Evolutionary conservation across 2,888 invertebrate genomes (phyloP), one percentile per base, ranked within the genome.

Genomic region (Brachyptera risi): DNA sequence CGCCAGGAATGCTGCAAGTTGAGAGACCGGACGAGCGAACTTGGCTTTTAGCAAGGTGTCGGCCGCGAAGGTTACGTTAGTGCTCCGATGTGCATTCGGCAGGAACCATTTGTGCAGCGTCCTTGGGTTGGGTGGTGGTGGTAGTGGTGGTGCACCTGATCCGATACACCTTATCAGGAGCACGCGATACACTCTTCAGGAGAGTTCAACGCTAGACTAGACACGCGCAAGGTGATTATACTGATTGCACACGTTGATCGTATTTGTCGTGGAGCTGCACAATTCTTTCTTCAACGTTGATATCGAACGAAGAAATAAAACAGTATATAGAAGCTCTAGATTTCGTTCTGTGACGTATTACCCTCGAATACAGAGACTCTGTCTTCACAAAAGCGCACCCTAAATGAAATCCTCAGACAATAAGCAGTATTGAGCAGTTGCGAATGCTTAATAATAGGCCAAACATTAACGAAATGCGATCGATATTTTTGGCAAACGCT

Each of bases 11-110:
- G 71, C 70, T 68, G 60, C 64, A 54, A 13, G 37, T 23, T 11
- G 35, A 63, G 65, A 58, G 61, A 40, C 57, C 47, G 31, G 50
- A 63, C 61, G 65, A 59, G 66, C 65, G 66, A 71, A 72, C 71
- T 72, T 74, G 74, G 74, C 74, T 74, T 73, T n/a, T n/a, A n/a
- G 73, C 75, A 76, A 76, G 75, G 76, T 76, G 75, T 73, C 75
- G 73, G 73, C 73, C 73, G 44, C 4, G 47, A 47, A 47, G 47
- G 24, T 47, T 24, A 24, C n/a, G n/a, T n/a, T n/a, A n/a, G n/a
- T n/a, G n/a, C n/a, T n/a, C n/a, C 47, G 47, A 47, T 21, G 47
- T 47, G 47, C 47, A 47, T 47, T 47, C 24, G 47, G 47, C 24
- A 47, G 47, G 47, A 47, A 17, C 47, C 3, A 24, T 11, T 11